Conservation (phyloP, 1,140 invertebrate genomes). For the Drosophila ananassae region DNA sequence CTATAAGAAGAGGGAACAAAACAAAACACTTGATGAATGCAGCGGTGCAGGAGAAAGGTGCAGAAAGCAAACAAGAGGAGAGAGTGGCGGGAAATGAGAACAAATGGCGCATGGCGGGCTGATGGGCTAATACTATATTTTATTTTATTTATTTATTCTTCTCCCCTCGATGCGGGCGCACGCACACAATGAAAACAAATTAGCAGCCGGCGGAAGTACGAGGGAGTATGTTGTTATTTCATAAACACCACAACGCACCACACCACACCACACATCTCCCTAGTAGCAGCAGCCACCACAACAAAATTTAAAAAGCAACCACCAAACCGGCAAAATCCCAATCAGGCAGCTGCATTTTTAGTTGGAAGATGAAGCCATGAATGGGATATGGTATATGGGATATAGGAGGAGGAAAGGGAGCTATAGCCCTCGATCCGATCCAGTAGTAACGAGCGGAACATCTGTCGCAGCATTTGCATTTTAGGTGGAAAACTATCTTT, state of each 20-base stretch:
- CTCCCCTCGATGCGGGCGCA: conserved; percentile 36
- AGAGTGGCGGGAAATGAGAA: conserved; percentile 21
- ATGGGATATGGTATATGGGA: conserved; percentile 1
- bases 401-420: conserved; percentile 12
- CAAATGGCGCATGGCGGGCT: conserved; percentile 27
- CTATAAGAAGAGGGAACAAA: conserved; percentile 49
- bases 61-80: conserved; percentile 33
- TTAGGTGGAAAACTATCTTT: conserved; percentile 71
- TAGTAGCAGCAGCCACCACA: conserved; percentile 5
- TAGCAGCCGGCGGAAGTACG: conserved; percentile 41
- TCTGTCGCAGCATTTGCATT: conserved; percentile 71
- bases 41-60: conserved; percentile 22
- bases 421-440: conserved; percentile 29
- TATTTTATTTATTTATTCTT: conserved; percentile 23
- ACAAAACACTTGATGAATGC: conserved; percentile 61
- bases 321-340: conserved; percentile 53
- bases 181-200: conserved; percentile 46
- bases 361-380: conserved; percentile 18
- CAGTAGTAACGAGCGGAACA: conserved; percentile 58
- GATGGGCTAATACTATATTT: neutral
- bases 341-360: conserved; percentile 53
- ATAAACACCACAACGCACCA: conserved; percentile 44
- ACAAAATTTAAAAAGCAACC: conserved; percentile 31
- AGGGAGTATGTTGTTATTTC: conserved; percentile 50
- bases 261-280: conserved; percentile 22